Evolutionary conservation across 2,797 vertebrate species (phyloP), one percentile per base, ranked within the genome.

Genomic region (Anniella stebbinsi): DNA sequence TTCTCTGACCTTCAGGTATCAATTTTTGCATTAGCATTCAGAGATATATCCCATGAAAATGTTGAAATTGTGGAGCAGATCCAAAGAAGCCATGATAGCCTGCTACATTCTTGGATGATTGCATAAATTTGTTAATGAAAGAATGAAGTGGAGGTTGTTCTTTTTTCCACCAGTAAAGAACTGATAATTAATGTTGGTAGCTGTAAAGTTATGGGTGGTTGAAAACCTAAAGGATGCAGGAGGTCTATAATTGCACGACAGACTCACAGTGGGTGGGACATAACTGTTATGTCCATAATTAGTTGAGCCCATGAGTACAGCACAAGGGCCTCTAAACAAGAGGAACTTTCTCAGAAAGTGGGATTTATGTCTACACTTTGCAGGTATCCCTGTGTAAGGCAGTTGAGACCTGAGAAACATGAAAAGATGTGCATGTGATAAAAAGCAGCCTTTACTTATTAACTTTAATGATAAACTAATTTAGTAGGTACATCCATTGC

Each of bases 1-100:
- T n/a, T n/a, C n/a, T n/a, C n/a, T n/a, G n/a, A 21, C 12, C 36
- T 73, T 88, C 70, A 87, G 89, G 80, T 67, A 7, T 87, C 69
- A 67, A 87, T 85, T 36, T 0, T 1, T 72, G 48, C 54, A 92
- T 57, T 3, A 28, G 25, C 9, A 69, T 57, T 54, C 63, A 70
- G 30, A 30, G 13, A 54, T 28, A 9, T 60, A 17, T 13, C 69
- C 84, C 36, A 36, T 57, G 69, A 86, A 38, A 86, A 86, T 25
- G 21, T 5, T 3, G 25, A 33, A 3, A 2, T 0, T 86, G 3
- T 38, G 63, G 11, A 72, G 72, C 18, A n/a, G 41, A 51, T n/a
- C 25, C 23, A 25, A 4, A 63, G 21, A 45, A 63, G 41, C 60
- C 45, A 76, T 17, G 13, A 38, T 15, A 51, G 41, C 38, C 48